Conservation (phyloP, 2,888 invertebrate species). For the Chironomus riparius region DNA sequence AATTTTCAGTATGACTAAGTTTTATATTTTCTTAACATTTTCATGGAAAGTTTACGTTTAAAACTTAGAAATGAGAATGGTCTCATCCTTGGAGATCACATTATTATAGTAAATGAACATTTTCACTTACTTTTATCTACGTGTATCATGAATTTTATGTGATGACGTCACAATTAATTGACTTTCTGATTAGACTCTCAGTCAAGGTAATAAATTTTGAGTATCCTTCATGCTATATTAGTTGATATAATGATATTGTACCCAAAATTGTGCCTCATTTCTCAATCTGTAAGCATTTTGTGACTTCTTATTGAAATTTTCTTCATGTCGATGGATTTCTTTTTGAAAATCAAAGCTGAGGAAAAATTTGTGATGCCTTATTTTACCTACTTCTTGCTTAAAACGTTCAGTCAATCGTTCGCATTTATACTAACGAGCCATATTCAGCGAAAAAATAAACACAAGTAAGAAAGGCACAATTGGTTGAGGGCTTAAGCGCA, state of each 20-base stretch:
- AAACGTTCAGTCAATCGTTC: too few relatives aligned
- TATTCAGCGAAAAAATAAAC: not conserved
- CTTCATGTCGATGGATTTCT: not conserved
- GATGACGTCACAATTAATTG: conserved; percentile 22
- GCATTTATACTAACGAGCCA: not conserved
- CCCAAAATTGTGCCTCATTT: too few relatives aligned
- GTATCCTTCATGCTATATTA: too few relatives aligned
- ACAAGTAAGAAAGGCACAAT: too few relatives aligned
- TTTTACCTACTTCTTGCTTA: too few relatives aligned
- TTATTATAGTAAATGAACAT: not conserved
- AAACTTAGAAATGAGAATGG: too few relatives aligned
- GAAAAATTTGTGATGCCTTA: not conserved
- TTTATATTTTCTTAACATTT: too few relatives aligned
- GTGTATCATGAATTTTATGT: not conserved
- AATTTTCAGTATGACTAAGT: not conserved
- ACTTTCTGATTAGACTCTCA: not conserved
- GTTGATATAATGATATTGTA: too few relatives aligned
- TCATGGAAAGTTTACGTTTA: too few relatives aligned
- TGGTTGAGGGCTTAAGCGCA: too few relatives aligned
- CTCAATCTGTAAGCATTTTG: not conserved
- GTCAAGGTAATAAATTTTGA: too few relatives aligned
- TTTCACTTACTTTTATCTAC: not conserved
- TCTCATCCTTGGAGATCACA: too few relatives aligned
- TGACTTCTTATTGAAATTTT: not conserved
- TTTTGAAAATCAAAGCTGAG: not conserved